These are phyloP conservation scores for Periophthalmus magnuspinnatus DNA, from an alignment of 2,797 vertebrate species.

Conservation along the genomic window DNA sequence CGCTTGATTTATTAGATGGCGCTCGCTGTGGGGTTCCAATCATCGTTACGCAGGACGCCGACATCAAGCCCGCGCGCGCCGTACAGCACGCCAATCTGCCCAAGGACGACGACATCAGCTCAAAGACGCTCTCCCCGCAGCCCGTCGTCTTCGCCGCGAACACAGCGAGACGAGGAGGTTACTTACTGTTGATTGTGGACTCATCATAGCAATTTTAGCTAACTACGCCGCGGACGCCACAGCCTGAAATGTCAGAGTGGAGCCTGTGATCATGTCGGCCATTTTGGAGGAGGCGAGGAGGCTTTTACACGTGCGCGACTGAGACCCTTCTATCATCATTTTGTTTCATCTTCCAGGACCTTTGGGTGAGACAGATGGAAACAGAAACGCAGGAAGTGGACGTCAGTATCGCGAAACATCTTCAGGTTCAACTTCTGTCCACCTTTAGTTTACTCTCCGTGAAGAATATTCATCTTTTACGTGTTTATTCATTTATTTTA, in stretches of 20 bases:
- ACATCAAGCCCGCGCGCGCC: slow-evolving; percentile 45
- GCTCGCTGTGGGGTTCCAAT: slow-evolving; percentile 66
- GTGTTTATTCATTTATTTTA: too few relatives aligned
- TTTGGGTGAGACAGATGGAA: too few relatives aligned
- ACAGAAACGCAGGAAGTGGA: neutral
- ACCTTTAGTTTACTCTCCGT: neutral
- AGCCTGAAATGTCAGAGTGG: neutral
- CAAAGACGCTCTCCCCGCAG: slow-evolving; percentile 40
- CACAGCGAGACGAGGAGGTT: slow-evolving; percentile 22
- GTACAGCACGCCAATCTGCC: slow-evolving; percentile 33
- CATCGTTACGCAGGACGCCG: slow-evolving; percentile 60
- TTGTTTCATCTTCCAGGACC: neutral
- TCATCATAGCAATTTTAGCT: slow-evolving; percentile 11
- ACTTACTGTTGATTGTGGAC: slow-evolving; percentile 16
- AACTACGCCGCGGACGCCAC: neutral
- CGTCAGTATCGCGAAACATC: neutral
- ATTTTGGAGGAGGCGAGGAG: neutral
- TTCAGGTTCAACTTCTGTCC: neutral
- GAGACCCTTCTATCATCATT: neutral
- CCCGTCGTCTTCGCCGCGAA: slow-evolving; percentile 29
- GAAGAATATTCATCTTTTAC: too few relatives aligned
- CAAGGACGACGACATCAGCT: slow-evolving; percentile 59
- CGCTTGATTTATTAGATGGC: slow-evolving; percentile 68
- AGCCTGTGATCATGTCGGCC: slow-evolving; percentile 13
- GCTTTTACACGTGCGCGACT: neutral